A percentile compares a stretch with the other conserved stretches of the same genome.
Conservation (phyloP, 64 coral and sea anemone species). For the Porites lutea region DNA sequence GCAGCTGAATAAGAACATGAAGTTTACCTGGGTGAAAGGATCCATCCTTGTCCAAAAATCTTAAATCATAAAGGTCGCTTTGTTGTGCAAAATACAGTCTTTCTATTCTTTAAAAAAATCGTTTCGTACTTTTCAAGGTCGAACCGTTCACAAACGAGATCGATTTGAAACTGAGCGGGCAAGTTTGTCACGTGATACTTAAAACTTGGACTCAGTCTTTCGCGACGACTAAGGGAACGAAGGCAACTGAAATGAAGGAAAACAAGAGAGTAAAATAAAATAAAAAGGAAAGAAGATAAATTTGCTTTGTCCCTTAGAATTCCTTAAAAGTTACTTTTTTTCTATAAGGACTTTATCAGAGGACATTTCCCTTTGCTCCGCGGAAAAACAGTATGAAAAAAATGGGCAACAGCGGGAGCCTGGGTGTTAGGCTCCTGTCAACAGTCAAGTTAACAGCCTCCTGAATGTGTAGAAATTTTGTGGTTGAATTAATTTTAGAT, state of each 20-base stretch:
- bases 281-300: background rate
- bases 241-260: background rate
- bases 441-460: too few species aligned
- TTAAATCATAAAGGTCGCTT: background rate
- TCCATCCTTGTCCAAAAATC: background rate
- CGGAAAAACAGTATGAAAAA: too few species aligned
- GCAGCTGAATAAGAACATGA: background rate
- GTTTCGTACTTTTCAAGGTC: constrained; percentile 3
- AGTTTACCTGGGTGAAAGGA: constrained; percentile 50
- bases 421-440: too few species aligned
- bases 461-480: too few species aligned
- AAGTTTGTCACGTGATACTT: constrained; percentile 11
- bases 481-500: too few species aligned
- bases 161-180: constrained; percentile 58
- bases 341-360: too few species aligned
- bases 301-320: background rate
- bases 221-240: background rate
- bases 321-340: too few species aligned
- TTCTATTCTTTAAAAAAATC: background rate
- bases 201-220: background rate
- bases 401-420: too few species aligned
- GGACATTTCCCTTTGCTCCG: too few species aligned
- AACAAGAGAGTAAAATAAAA: background rate
- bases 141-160: constrained; percentile 31
- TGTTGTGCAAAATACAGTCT: background rate